Percentiles rank a stretch among this genome's conserved stretches.
Evolutionary conservation across 1,140 invertebrate genomes (phyloP).

Genomic region (Lepidurus apus): DNA sequence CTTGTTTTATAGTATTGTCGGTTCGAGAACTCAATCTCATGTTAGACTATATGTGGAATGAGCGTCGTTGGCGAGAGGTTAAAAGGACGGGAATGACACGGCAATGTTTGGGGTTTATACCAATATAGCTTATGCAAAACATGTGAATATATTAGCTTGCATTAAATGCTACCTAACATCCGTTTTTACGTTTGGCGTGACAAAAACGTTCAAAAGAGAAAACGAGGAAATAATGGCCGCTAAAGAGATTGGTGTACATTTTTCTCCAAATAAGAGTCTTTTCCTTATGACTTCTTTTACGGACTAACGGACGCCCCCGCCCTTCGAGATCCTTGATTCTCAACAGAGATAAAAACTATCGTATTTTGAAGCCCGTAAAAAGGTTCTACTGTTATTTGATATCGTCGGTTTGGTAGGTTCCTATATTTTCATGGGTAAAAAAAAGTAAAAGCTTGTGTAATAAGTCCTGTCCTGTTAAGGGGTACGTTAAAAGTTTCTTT

Average conservation of each 20-base stretch:
- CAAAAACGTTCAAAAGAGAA: neutral
- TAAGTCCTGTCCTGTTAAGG: neutral
- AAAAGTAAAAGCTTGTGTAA: neutral
- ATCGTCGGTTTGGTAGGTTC: neutral
- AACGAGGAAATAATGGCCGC: neutral
- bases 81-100: neutral
- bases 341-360: neutral
- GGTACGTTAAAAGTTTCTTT: too few species aligned
- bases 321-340: neutral
- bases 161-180: constrained; percentile 8
- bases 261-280: too few species aligned
- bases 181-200: constrained; percentile 5
- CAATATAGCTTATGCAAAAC: neutral
- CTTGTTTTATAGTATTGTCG: neutral
- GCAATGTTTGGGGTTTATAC: neutral
- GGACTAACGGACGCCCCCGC: neutral
- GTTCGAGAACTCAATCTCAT: neutral
- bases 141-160: neutral
- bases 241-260: neutral
- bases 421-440: neutral
- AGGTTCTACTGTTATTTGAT: constrained; percentile 16
- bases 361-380: neutral
- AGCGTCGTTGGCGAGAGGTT: neutral
- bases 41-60: neutral
- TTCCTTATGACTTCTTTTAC: neutral